Conservation (phyloP, 1,140 invertebrate species). For the Spodoptera frugiperda region DNA sequence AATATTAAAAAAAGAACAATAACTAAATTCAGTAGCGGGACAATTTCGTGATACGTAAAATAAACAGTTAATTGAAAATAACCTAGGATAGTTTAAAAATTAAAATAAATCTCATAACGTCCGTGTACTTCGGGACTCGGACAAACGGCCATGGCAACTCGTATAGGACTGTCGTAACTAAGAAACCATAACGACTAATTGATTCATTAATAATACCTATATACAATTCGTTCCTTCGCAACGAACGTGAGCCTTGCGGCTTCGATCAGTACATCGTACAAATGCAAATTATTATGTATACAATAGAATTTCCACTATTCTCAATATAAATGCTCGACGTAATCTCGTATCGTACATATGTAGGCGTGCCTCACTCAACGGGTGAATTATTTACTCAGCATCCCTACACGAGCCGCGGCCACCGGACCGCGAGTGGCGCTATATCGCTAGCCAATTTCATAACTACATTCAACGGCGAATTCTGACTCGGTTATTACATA, state of each 20-base stretch:
- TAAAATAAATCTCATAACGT: conserved; percentile 77
- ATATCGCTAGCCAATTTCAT: neutral
- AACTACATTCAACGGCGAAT: conserved; percentile 7
- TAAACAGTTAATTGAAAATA: conserved; percentile 69
- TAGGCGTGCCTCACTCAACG: conserved; percentile 82
- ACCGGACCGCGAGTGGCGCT: neutral
- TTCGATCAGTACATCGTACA: conserved; percentile 71
- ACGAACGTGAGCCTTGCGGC: conserved; percentile 52
- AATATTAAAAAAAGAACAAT: conserved; percentile 60
- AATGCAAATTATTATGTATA: conserved; percentile 72
- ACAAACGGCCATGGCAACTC: conserved; percentile 74
- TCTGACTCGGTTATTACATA: neutral
- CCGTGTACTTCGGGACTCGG: conserved; percentile 53
- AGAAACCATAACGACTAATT: conserved; percentile 62
- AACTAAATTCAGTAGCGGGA: conserved; percentile 56
- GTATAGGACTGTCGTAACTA: conserved; percentile 68
- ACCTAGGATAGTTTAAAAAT: conserved; percentile 64
- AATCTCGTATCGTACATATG: conserved; percentile 63
- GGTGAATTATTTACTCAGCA: conserved; percentile 70
- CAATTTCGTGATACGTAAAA: conserved; percentile 68
- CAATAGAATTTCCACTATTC: conserved; percentile 63
- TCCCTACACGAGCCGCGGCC: conserved; percentile 44
- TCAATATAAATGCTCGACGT: conserved; percentile 76
- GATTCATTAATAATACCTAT: conserved; percentile 66
- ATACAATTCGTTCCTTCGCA: conserved; percentile 63